Evolutionary conservation across 2,113 vertebrate species (phyloP), one percentile per base, ranked within the genome.

Genomic region (Oryzias curvinotus): DNA sequence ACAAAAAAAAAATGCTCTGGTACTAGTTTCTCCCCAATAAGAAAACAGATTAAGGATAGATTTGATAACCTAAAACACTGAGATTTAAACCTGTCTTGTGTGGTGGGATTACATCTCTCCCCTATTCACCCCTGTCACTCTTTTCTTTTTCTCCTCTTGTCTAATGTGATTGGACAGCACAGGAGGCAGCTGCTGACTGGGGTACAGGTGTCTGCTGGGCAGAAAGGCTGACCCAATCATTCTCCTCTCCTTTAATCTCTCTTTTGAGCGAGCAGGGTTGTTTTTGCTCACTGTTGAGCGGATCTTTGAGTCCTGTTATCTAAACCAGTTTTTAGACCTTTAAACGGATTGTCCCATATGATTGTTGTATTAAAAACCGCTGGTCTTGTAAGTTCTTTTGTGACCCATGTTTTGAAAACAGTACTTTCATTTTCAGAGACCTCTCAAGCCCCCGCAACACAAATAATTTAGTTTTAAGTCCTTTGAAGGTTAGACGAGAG

Each of bases 11-110:
- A 5, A 2, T 45, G 3, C 44, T 45, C 44, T 46, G 15, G 44
- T 15, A 16, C 17, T 17, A 17, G 17, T 46, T 46, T 46, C 67
- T 1, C 57, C 62, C 47, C 65, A 49, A 41, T 81, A 45, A 75
- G 69, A 68, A 83, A 83, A 65, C 72, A 72, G 87, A 82, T 88
- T 86, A 85, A 63, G 2, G 51, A n/a, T 46, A 21, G 74, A 62
- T 73, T 83, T 80, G 80, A 61, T 48, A 69, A 61, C 23, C 57
- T 52, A 60, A 75, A 80, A 74, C 73, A 57, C 60, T 19, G 44
- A 71, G 73, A 52, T 68, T 78, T 76, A 76, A 81, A 84, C 65
- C 81, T 46, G 78, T 82, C 76, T 73, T 57, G 60, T 53, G 75
- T 78, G 78, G 81, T 41, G 14, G 78, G 80, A 88, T 86, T 84